Conservation (phyloP, 2,113 vertebrate genomes). For the Cyanoderma ruficeps region DNA sequence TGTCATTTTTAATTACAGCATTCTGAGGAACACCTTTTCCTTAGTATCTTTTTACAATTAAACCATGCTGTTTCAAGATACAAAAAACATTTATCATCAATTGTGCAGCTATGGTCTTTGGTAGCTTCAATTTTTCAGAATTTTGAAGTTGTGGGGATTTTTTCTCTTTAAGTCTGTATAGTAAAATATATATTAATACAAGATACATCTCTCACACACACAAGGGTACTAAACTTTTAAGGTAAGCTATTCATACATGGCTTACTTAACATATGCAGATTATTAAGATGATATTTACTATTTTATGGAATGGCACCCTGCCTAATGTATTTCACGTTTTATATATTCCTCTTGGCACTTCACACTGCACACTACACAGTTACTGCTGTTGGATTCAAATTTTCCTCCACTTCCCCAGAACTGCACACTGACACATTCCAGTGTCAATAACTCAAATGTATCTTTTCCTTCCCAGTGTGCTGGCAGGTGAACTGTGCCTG, state of each 20-base stretch:
- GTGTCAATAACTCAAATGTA: accelerated
- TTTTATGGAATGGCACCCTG: not conserved
- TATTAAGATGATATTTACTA: not conserved
- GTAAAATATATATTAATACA: not conserved
- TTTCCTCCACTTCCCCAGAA: not conserved
- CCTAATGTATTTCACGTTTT: not conserved
- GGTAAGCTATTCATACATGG: not conserved
- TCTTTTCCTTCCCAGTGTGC: not conserved
- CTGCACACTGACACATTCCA: too few species aligned
- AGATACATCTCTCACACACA: not conserved
- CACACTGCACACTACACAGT: accelerated
- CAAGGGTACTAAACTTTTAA: not conserved
- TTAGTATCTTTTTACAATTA: not conserved
- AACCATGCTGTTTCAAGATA: not conserved
- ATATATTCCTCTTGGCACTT: not conserved
- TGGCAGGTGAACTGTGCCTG: accelerated
- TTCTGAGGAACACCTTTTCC: not conserved
- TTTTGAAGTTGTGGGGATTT: accelerated
- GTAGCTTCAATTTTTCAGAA: not conserved
- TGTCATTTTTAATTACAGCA: not conserved
- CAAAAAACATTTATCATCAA: not conserved
- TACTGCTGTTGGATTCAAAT: not conserved
- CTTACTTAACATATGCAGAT: not conserved
- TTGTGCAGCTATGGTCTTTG: not conserved
- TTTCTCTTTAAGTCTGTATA: not conserved